Base-by-base conservation (phyloP, 2,797 vertebrate species). In the Sebastes reedi region DNA sequence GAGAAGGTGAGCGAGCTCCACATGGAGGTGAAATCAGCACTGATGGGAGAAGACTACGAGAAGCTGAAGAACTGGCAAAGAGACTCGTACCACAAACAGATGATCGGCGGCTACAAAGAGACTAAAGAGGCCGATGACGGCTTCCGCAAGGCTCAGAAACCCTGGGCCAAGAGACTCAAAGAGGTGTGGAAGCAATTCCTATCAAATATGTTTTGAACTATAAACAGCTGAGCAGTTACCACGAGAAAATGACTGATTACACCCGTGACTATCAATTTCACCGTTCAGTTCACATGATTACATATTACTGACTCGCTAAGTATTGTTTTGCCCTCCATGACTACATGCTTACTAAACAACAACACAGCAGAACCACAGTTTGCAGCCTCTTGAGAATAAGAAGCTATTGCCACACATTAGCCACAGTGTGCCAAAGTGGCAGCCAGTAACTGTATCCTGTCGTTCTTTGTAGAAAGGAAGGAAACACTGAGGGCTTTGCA, bases 31-130 rank as follows among this genome's bases (percentile, higher is more conserved):
- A 99, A 98, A 92, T 81, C 95, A 18, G 92, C 96, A 0, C 92
- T 99, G 89, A 99, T 99, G 98, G 96, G 94, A 10, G 98, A 99
- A 79, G 98, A 99, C 95, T 98, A 96, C 11, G 98, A 99, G 94
- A 99, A 99, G 93, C 95, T 99, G 92, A 99, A 99, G 96, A 98
- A 97, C 94, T 99, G 98, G 98, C 98, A 99, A 96, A 97, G 97
- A 86, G 98, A 99, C 55, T 94, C 96, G 76, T 99, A 96, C 91
- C 98, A 99, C 95, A 99, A 99, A 82, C 98, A 99, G 96, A 99
- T 99, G 97, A 99, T 99, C 50, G 98, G 98, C 0, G 97, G 98
- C 91, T 99, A 97, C 90, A 99, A 99, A 92, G 98, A 99, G 94
- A 98, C 98, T 14, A 99, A 99, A 86, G 98, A 99, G 91, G 97